These are phyloP conservation scores for Salticus scenicus DNA, from an alignment of 2,888 invertebrate genomes.

Conservation along the genomic window DNA sequence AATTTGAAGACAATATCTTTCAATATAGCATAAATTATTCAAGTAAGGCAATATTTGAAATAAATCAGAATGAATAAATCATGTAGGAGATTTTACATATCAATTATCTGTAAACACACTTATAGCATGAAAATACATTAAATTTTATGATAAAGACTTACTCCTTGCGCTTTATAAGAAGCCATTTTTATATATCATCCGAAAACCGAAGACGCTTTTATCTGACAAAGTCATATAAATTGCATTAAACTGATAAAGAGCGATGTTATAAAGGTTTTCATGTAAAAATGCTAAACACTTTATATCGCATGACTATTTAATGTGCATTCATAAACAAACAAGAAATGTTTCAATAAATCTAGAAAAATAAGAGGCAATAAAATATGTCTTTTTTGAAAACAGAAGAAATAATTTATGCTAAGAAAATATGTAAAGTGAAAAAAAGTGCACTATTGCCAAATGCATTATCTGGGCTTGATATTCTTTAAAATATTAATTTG, in stretches of 20 bases:
- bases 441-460: not conserved
- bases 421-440: not conserved
- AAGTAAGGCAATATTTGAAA: too few species aligned
- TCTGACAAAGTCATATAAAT: not conserved
- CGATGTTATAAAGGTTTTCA: not conserved
- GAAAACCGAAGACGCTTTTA: too few species aligned
- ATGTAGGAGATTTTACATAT: too few species aligned
- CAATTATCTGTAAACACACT: too few species aligned
- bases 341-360: not conserved
- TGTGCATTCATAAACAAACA: not conserved
- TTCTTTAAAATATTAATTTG: not conserved
- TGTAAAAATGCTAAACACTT: not conserved
- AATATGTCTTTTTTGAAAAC: not conserved
- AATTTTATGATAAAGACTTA: too few species aligned
- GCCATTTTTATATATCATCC: too few species aligned
- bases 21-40: too few species aligned
- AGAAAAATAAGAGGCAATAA: conserved; percentile 1
- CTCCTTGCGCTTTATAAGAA: too few species aligned
- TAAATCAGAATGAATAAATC: too few species aligned
- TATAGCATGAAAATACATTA: too few species aligned
- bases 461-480: not conserved
- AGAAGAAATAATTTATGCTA: not conserved
- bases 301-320: not conserved
- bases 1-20: too few species aligned
- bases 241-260: not conserved